Conservation (phyloP, 2,797 vertebrate species). For the Tauraco hartlaubi region DNA sequence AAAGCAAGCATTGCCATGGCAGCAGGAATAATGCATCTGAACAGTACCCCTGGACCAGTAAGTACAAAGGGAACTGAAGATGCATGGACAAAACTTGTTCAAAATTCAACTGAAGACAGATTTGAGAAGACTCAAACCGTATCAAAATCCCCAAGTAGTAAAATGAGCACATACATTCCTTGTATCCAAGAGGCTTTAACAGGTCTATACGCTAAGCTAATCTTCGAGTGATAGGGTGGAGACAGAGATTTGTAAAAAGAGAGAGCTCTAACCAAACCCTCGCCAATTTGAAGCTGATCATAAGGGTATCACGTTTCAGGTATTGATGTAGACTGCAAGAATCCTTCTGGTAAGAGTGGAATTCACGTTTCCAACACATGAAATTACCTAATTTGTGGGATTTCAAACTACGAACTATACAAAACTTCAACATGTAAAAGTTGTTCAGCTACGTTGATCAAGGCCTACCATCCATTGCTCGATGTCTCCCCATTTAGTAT, state of each 20-base stretch:
- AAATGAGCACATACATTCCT: background rate
- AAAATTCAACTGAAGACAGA: background rate
- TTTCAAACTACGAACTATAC: background rate
- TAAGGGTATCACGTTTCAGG: background rate
- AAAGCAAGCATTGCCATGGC: fast-evolving
- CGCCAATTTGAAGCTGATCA: background rate
- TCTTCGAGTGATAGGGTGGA: fast-evolving
- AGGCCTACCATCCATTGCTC: constrained; percentile 97
- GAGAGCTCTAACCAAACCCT: background rate
- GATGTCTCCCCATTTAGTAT: constrained; percentile 96
- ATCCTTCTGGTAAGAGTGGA: background rate
- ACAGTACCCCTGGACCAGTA: background rate
- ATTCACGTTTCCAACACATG: background rate
- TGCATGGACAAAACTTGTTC: background rate
- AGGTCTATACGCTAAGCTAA: background rate
- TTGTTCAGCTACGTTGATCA: background rate
- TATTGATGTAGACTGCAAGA: background rate
- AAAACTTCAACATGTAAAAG: background rate
- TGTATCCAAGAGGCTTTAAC: background rate
- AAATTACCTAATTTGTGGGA: background rate
- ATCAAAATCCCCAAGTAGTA: background rate
- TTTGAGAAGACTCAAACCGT: background rate
- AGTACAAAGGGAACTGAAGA: background rate
- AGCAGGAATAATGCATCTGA: background rate
- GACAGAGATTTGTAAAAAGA: background rate